These are phyloP conservation scores for Drosophila nigrodunni DNA, from an alignment of 1,140 invertebrate species.

Conservation along the genomic window DNA sequence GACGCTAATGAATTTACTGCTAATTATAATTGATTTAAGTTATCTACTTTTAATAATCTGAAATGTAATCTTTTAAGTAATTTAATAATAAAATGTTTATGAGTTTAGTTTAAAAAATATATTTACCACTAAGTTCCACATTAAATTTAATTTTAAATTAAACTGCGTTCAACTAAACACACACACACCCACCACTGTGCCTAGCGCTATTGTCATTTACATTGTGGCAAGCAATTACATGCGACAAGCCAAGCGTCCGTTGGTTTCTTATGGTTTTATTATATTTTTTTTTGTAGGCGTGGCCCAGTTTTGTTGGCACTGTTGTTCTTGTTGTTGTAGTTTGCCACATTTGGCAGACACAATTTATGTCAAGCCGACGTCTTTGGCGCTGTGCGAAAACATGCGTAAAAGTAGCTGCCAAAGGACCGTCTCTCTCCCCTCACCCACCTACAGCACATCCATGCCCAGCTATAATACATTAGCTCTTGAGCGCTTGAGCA, in stretches of 20 bases:
- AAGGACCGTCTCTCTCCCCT: conserved; percentile 15
- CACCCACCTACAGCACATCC: background rate
- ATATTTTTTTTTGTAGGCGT: conserved; percentile 64
- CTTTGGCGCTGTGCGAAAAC: conserved; percentile 71
- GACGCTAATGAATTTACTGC: background rate
- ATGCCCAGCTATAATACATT: conserved; percentile 6
- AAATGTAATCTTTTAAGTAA: too few species aligned
- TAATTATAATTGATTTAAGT: background rate
- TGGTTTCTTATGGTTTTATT: conserved; percentile 61
- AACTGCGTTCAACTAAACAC: background rate
- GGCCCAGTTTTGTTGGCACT: conserved; percentile 59
- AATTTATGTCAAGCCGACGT: conserved; percentile 77
- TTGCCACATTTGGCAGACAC: conserved; percentile 76
- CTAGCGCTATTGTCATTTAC: conserved; percentile 74
- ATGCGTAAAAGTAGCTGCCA: conserved; percentile 79
- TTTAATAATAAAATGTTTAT: too few species aligned
- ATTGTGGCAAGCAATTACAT: conserved; percentile 79
- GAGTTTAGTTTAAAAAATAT: too few species aligned
- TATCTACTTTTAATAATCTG: too few species aligned
- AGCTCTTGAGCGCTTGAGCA: conserved; percentile 5
- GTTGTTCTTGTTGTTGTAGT: conserved; percentile 47
- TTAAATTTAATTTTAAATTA: background rate
- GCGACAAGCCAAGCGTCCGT: conserved; percentile 67
- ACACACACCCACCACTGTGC: conserved; percentile 47
- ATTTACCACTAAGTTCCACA: too few species aligned